These are phyloP conservation scores for Sarcophaga variegata DNA, from an alignment of 2,888 invertebrate species.

Conservation along the genomic window DNA sequence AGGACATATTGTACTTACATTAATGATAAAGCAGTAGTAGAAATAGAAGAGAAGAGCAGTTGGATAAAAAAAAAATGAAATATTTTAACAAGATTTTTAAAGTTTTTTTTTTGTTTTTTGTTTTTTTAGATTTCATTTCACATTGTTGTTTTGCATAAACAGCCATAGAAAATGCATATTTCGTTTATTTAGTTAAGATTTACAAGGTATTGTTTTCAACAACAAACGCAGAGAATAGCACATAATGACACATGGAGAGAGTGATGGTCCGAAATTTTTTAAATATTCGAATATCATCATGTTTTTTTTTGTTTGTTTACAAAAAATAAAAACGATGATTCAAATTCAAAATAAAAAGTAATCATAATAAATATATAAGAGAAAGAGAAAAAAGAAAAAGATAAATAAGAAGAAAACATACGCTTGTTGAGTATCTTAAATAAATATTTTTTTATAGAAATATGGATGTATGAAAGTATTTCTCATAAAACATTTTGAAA, in stretches of 20 bases:
- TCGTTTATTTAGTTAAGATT: not conserved
- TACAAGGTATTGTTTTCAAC: not conserved
- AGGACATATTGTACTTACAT: slow-evolving; percentile 78
- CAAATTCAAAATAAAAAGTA: slow-evolving; percentile 5
- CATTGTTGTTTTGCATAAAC: not conserved
- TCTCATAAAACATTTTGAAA: slow-evolving; percentile 59
- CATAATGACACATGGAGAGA: not conserved
- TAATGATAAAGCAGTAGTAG: slow-evolving; percentile 67
- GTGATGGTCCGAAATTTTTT: slow-evolving; percentile 1
- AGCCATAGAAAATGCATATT: slow-evolving; percentile 15
- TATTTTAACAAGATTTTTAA: slow-evolving; percentile 35
- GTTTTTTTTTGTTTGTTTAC: slow-evolving; percentile 18
- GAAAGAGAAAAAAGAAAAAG: slow-evolving; percentile 33
- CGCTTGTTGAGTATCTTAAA: slow-evolving; percentile 68
- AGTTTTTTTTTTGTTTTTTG: not conserved
- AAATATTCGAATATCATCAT: slow-evolving; percentile 18
- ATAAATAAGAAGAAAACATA: slow-evolving; percentile 51
- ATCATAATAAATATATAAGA: slow-evolving; percentile 34
- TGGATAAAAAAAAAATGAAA: slow-evolving; percentile 12
- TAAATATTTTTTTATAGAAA: not conserved
- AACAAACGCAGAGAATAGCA: not conserved
- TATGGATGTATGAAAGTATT: not conserved
- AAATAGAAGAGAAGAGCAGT: slow-evolving; percentile 28
- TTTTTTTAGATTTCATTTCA: not conserved
- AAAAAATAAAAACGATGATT: slow-evolving; percentile 26